Evolutionary conservation across 2,888 invertebrate species (phyloP), one percentile per base, ranked within the genome.

Genomic region (Dasypolia templi): DNA sequence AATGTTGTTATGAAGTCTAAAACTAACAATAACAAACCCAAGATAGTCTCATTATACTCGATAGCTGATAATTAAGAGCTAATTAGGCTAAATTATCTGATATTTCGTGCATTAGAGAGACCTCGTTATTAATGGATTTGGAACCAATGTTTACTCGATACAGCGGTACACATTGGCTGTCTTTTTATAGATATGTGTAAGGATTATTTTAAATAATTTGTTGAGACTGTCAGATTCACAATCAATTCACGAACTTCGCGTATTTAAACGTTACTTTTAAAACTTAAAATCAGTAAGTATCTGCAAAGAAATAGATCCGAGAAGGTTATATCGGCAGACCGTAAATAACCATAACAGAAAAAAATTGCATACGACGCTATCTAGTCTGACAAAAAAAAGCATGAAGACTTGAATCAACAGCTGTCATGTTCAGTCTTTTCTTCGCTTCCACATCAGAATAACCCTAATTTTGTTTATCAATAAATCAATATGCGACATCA

Each of bases 401-500:
- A 46, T 63, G 44, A 71, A 63, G 58, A 71, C 26, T 62, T 63
- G 44, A 64, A 71, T 58, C n/a, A 46, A 49, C 53, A 59, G 42
- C 32, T 59, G 72, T 42, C 53, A 55, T n/a, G 14, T 39, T 12
- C n/a, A 22, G 46, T 42, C 6, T 17, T 32, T 61, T 75, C 42
- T 68, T 49, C 14, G 12, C 11, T 5, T 35, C 42, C 26, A 58
- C 51, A 39, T 32, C 17, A 39, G 17, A 29, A 71, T 63, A 64
- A 67, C 62, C 63, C 55, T 86, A 79, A 86, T 83, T 79, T 63
- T 53, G 53, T 82, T 73, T 73, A 76, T 75, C 53, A 32, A 74
- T 83, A 77, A 83, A 83, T 81, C 81, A 77, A 77, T 79, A 83
- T 56, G 53, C 73, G 55, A 49, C 67, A 59, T 75, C 72, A 78